Conservation (phyloP, 2,797 vertebrate genomes). For the Schizothorax lantsangensis region DNA sequence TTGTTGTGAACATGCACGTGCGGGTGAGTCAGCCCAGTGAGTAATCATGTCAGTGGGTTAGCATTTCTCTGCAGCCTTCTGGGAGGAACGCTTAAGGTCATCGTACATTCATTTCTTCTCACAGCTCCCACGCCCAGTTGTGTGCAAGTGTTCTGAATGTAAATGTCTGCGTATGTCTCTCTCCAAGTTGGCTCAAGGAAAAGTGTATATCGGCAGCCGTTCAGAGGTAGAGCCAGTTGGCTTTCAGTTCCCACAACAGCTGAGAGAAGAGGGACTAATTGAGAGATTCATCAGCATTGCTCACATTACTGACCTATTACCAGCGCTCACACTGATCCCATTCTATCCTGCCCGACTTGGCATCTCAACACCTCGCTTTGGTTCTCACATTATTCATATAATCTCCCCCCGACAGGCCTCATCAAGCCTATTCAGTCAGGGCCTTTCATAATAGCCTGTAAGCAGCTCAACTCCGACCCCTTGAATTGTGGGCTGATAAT, state of each 20-base stretch:
- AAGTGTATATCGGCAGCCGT: constrained; percentile 58
- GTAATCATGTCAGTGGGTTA: constrained; percentile 56
- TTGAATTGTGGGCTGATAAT: constrained; percentile 50
- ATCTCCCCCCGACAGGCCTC: constrained; percentile 33
- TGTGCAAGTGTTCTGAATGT: constrained; percentile 42
- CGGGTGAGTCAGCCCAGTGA: constrained; percentile 50
- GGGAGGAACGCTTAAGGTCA: constrained; percentile 51
- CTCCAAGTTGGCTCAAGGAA: constrained; percentile 43
- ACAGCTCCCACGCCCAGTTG: constrained; percentile 44
- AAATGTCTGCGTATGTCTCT: constrained; percentile 32
- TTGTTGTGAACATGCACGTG: constrained; percentile 52
- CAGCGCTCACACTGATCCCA: constrained; percentile 66
- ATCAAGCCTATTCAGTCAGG: constrained; percentile 40
- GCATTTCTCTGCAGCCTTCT: constrained; percentile 49
- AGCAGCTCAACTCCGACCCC: constrained; percentile 38
- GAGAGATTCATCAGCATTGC: constrained; percentile 69
- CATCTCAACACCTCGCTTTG: constrained; percentile 57
- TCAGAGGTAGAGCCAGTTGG: constrained; percentile 67
- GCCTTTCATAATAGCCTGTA: constrained; percentile 33
- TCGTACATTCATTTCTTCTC: constrained; percentile 46
- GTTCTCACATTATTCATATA: constrained; percentile 43
- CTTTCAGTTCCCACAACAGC: constrained; percentile 65
- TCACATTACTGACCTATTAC: constrained; percentile 74
- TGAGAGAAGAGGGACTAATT: constrained; percentile 69
- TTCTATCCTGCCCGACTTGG: constrained; percentile 66